Evolutionary conservation across 2,797 vertebrate genomes (phyloP).

Genomic region (Lophius americanus): DNA sequence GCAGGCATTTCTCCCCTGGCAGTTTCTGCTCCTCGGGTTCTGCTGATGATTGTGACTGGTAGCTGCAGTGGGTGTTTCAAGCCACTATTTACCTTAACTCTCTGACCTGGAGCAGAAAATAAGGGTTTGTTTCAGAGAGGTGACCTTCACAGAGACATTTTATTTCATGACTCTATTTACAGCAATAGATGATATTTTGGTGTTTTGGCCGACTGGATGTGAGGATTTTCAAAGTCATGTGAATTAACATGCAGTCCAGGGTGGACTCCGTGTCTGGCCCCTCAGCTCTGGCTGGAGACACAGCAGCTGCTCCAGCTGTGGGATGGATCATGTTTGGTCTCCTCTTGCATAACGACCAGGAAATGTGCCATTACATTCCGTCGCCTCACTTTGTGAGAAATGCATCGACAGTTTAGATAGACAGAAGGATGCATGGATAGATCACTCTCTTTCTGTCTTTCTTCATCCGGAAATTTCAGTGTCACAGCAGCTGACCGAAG

Average conservation of each 20-base stretch:
- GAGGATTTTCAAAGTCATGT: not conserved
- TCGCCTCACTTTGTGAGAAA: conserved; percentile 1
- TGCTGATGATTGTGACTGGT: conserved; percentile 5
- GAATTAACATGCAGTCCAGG: conserved; percentile 3
- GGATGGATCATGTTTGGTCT: conserved; percentile 43
- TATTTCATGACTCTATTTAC: conserved; percentile 36
- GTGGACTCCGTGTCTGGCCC: conserved; percentile 1
- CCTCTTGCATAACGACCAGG: conserved; percentile 8
- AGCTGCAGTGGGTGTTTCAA: conserved; percentile 11
- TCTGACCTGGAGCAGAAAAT: conserved; percentile 46
- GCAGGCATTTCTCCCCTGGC: not conserved
- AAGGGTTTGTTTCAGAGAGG: conserved; percentile 50
- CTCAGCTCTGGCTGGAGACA: conserved; percentile 32
- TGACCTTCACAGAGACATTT: conserved; percentile 25
- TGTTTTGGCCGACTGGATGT: not conserved
- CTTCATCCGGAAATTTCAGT: too few species aligned
- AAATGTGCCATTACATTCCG: conserved; percentile 11
- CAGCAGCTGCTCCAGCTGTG: conserved; percentile 30
- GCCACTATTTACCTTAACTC: conserved; percentile 58
- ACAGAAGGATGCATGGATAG: too few species aligned
- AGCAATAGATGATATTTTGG: not conserved
- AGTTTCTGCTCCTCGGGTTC: not conserved
- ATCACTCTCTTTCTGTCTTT: conserved; percentile 5
- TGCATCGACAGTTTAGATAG: not conserved
- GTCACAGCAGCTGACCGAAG: too few species aligned